These are phyloP conservation scores for Abramis brama DNA, from an alignment of 2,113 vertebrate genomes.

Conservation along the genomic window DNA sequence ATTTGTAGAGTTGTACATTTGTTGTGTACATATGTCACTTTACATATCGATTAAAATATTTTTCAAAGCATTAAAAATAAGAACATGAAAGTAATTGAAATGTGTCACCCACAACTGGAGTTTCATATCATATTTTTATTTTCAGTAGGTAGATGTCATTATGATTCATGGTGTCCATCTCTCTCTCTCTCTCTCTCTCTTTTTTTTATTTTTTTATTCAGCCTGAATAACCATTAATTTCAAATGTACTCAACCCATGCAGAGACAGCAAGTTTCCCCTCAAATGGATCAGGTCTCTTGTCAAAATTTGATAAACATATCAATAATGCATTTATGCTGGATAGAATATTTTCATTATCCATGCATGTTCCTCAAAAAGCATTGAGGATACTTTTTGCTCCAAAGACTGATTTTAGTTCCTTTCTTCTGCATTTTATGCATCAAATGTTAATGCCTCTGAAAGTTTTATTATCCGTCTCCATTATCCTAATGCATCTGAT, in stretches of 20 bases:
- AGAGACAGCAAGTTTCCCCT: conserved; percentile 34
- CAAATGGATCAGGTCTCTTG: conserved; percentile 51
- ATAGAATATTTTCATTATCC: conserved; percentile 61
- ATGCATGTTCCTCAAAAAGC: conserved; percentile 62
- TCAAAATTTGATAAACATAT: conserved; percentile 65
- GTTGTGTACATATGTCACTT: background rate
- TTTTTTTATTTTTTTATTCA: background rate
- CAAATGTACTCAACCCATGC: conserved; percentile 31
- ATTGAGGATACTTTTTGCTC: conserved; percentile 49
- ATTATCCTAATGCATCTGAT: conserved; percentile 76
- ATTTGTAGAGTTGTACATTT: background rate
- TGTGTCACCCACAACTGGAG: background rate
- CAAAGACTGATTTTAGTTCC: conserved; percentile 62
- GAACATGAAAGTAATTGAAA: background rate
- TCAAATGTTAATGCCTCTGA: conserved; percentile 78
- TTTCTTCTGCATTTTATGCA: conserved; percentile 72
- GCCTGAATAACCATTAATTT: conserved; percentile 19
- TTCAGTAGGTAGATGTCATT: background rate
- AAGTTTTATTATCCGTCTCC: conserved; percentile 75
- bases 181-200: background rate
- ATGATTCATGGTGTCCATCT: background rate
- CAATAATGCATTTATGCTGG: conserved; percentile 67
- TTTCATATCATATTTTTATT: background rate
- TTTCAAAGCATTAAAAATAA: background rate
- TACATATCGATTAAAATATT: background rate